Evolutionary conservation across 2,113 vertebrate species (phyloP).

Genomic region (Irena cyanogastra): DNA sequence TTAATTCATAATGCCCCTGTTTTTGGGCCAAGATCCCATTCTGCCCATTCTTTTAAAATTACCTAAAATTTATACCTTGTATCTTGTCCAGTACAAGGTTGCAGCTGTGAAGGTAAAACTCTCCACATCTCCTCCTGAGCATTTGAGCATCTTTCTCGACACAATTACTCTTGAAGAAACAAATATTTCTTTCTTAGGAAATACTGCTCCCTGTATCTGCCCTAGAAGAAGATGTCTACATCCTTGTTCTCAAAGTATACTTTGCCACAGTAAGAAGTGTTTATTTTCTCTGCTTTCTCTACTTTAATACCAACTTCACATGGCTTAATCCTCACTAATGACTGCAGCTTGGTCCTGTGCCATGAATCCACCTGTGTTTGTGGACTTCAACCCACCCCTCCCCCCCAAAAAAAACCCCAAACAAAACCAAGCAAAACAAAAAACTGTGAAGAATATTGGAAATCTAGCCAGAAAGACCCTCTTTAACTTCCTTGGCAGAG

Average conservation of each 20-base stretch:
- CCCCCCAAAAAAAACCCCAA: not conserved
- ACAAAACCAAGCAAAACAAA: not conserved
- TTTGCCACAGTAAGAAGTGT: not conserved
- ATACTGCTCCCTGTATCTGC: not conserved
- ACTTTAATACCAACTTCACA: not conserved
- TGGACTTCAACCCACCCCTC: not conserved
- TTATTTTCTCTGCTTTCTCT: conserved; percentile 1
- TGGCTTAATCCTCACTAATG: not conserved
- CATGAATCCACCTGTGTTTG: not conserved
- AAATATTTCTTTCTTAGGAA: not conserved
- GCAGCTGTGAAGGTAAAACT: not conserved
- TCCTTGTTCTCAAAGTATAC: not conserved
- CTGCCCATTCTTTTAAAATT: not conserved
- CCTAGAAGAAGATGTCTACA: not conserved
- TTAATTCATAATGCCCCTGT: not conserved
- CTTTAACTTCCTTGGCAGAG: conserved; percentile 33
- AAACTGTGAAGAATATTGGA: conserved; percentile 19
- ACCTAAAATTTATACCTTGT: not conserved
- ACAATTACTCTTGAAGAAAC: not conserved
- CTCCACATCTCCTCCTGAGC: not conserved
- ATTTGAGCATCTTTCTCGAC: not conserved
- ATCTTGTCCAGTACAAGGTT: not conserved
- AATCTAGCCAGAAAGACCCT: conserved; percentile 20
- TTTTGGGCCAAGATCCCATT: not conserved
- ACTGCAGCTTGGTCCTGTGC: not conserved